Base-by-base conservation (phyloP, 2,113 vertebrate genomes). In the Sardina pilchardus region DNA sequence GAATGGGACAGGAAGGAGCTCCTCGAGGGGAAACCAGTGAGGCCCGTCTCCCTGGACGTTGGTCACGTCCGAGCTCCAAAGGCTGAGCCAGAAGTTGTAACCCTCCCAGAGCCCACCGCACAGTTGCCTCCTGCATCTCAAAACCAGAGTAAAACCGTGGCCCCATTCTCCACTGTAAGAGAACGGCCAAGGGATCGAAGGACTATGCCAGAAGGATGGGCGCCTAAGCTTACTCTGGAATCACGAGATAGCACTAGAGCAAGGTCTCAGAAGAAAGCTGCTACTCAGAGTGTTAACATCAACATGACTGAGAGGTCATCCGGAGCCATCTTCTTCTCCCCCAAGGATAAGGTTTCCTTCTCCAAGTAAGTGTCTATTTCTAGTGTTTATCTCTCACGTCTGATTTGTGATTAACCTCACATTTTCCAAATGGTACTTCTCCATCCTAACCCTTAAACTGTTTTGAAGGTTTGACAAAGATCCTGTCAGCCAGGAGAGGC, bases 321-420 rank as follows among this genome's bases (percentile, higher is more conserved):
- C 0, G 91, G 91, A 16, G 86, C 93, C 78, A 95, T 97, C 91
- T 99, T 99, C 94, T 99, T 97, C 93, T 96, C 91, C 0, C 97
- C 97, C 0, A 97, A 96, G 84, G 96, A 97, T 89, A 96, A 94
- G 90, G 92, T 93, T 0, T 90, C 89, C 50, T 91, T 94, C 88
- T 81, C 93, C 39, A 94, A 93, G 98, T 99, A 93, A 98, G 97
- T 97, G 88, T 43, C 24, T 12, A 83, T 50, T 12, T 42, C 39
- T 45, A 36, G 12, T 30, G 24, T 67, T 48, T 24, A 47, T 39
- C 78, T 0, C 44, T 82, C 16, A 45, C 14, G 42, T 16, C 9
- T 42, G 34, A 48, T 50, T 50, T 30, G 36, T 67, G 45, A 36
- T 85, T 81, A 83, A 42, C 56, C 3, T 71, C 36, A 36, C 71